phyloP scores from a whole-genome alignment of 2,113 vertebrate species.

The Brachypteracias leptosomus region DNA sequence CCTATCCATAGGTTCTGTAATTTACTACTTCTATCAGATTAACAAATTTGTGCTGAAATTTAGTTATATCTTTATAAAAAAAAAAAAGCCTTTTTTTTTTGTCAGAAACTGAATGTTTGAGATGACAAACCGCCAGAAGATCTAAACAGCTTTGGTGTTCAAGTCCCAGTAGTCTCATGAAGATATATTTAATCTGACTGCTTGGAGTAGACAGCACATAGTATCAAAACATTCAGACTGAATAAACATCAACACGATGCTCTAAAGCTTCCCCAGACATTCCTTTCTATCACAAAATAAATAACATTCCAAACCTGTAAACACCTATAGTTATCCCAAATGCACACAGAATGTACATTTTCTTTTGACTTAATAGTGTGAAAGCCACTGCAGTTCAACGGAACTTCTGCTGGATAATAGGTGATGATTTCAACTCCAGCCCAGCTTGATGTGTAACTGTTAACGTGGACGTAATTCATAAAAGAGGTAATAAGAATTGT shows the following conservation, averaged over 20 bases:
- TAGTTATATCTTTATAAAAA: background rate
- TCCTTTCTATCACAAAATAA: background rate
- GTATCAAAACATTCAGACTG: conserved; percentile 10
- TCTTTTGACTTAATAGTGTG: background rate
- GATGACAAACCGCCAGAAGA: background rate
- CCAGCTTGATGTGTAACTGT: background rate
- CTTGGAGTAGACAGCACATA: background rate
- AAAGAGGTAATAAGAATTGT: background rate
- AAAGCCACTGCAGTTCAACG: background rate
- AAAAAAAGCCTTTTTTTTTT: background rate
- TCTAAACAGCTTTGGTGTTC: conserved; percentile 29
- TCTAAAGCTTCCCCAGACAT: background rate
- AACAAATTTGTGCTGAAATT: conserved; percentile 55
- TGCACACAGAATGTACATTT: background rate
- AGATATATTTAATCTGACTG: conserved; percentile 31
- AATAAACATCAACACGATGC: background rate
- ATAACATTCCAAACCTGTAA: background rate
- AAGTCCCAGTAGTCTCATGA: conserved; percentile 8
- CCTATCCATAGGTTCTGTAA: conserved; percentile 39
- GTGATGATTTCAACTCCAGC: background rate
- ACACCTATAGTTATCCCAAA: background rate
- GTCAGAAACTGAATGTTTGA: conserved; percentile 39
- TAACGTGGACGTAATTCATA: background rate
- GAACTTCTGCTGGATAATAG: background rate
- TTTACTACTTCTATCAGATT: conserved; percentile 62